Evolutionary conservation across 1,140 invertebrate species (phyloP).

Genomic region (Steinernema feltiae): DNA sequence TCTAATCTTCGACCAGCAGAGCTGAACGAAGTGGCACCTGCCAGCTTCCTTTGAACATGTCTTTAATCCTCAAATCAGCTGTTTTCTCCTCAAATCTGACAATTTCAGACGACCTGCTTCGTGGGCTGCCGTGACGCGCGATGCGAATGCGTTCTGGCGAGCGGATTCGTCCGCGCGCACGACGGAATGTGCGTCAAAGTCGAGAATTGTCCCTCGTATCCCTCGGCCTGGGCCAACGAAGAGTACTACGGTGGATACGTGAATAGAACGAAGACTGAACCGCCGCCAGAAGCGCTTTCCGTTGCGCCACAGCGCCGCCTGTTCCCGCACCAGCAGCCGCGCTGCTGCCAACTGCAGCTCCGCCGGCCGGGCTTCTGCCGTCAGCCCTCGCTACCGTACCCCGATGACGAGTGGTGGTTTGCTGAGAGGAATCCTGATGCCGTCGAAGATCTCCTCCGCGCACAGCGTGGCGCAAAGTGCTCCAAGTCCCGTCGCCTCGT

Average conservation of each 20-base stretch:
- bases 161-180: neutral
- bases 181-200: neutral
- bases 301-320: neutral
- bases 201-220: neutral
- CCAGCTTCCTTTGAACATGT: neutral
- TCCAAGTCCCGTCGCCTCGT: no score
- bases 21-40: no score
- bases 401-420: neutral
- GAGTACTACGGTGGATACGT: constrained; percentile 2
- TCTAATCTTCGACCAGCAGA: no score
- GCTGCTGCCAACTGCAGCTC: neutral
- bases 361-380: neutral
- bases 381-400: neutral
- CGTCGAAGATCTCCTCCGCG: neutral
- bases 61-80: neutral
- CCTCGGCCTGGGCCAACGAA: neutral
- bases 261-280: neutral
- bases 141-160: neutral
- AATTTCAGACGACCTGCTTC: neutral
- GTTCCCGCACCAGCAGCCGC: neutral
- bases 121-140: neutral
- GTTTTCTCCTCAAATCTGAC: neutral
- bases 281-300: no score
- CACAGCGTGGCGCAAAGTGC: no score
- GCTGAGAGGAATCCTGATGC: neutral